Conservation (phyloP, 2,888 invertebrate species). For the Protonemura montana region DNA sequence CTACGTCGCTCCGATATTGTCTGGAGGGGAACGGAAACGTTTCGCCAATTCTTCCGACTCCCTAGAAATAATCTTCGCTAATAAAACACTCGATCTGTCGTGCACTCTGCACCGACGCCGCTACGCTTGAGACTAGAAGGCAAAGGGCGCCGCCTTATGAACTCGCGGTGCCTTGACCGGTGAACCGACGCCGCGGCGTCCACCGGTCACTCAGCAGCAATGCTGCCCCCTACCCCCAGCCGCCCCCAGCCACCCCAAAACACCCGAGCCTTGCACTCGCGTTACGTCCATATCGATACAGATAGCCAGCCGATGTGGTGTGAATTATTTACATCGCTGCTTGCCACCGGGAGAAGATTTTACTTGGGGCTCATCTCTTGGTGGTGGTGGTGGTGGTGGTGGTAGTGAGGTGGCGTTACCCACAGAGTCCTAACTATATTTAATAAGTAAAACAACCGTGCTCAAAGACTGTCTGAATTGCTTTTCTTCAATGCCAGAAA, state of each 20-base stretch:
- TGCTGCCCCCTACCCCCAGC: slow-evolving; percentile 31
- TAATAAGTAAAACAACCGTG: no score
- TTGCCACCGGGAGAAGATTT: background rate
- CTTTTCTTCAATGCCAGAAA: no score
- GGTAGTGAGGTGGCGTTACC: no score
- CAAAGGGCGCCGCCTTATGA: slow-evolving; percentile 37
- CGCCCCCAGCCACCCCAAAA: background rate
- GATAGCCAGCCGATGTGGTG: slow-evolving; percentile 26
- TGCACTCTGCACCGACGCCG: slow-evolving; percentile 18
- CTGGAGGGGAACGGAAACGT: background rate
- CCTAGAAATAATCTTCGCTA: slow-evolving; percentile 37
- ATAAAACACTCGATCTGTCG: slow-evolving; percentile 40
- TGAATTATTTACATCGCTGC: slow-evolving; percentile 25
- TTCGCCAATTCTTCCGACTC: background rate
- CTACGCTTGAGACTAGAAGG: background rate
- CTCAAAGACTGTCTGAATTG: no score
- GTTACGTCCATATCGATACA: slow-evolving; percentile 23
- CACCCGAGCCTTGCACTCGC: background rate
- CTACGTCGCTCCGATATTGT: background rate
- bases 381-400: no score
- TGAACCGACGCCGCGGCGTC: slow-evolving; percentile 39
- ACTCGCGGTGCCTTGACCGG: slow-evolving; percentile 46
- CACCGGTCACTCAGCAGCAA: slow-evolving; percentile 15
- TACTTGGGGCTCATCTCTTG: background rate
- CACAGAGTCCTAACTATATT: no score